Conservation (phyloP, 1,140 invertebrate genomes). For the Propsilocerus akamusi region DNA sequence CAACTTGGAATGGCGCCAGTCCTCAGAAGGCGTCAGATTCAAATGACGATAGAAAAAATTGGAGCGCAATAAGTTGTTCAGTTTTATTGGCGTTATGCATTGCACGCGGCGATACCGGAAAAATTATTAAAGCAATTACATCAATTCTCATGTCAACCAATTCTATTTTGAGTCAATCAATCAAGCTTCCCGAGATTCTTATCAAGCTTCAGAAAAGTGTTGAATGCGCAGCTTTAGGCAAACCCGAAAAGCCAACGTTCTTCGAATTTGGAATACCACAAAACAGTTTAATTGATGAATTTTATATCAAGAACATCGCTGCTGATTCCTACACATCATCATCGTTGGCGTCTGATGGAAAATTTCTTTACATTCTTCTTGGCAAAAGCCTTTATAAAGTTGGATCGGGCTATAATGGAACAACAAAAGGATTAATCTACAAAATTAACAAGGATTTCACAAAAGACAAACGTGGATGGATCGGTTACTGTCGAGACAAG, state of each 20-base stretch:
- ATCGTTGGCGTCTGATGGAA: constrained; percentile 70
- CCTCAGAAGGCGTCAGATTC: constrained; percentile 21
- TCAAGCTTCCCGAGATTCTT: constrained; percentile 68
- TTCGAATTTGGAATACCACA: constrained; percentile 69
- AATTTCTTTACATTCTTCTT: constrained; percentile 68
- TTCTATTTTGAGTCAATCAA: constrained; percentile 6
- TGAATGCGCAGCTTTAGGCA: constrained; percentile 69
- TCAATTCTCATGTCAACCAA: constrained; percentile 74
- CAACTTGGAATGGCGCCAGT: constrained; percentile 44
- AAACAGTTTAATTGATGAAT: constrained; percentile 54
- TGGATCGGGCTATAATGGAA: constrained; percentile 80
- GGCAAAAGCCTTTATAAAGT: constrained; percentile 70
- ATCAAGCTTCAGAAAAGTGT: constrained; percentile 76
- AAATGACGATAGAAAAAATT: constrained; percentile 38
- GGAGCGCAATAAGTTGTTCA: constrained; percentile 74
- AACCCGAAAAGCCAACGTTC: constrained; percentile 69
- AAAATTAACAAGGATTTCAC: constrained; percentile 58
- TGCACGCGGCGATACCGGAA: constrained; percentile 84
- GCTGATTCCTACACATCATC: constrained; percentile 20
- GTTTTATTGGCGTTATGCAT: constrained; percentile 79
- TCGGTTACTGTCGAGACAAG: constrained; percentile 53
- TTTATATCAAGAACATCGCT: constrained; percentile 15
- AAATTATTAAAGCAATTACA: constrained; percentile 68
- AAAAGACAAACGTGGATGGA: constrained; percentile 53
- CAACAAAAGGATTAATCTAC: constrained; percentile 74